A percentile compares a stretch with the other conserved stretches of the same genome.
Conservation (phyloP, 2,113 vertebrate genomes). For the Stigmatopora argus region DNA sequence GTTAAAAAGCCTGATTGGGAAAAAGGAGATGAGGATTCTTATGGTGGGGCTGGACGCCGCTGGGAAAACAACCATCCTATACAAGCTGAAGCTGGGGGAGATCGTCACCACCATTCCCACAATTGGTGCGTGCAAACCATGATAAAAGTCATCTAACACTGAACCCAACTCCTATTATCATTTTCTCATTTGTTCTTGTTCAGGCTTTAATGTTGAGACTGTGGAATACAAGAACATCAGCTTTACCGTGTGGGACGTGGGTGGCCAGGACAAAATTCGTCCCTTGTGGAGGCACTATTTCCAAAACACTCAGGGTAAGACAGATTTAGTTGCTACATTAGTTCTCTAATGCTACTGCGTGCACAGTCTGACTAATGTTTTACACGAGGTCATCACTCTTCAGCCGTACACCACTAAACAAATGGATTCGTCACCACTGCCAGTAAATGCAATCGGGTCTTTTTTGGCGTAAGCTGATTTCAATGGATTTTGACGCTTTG, state of each 20-base stretch:
- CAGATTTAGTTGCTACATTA: background rate
- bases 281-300: conserved; percentile 97
- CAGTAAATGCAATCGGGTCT: background rate
- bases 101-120: conserved; percentile 92
- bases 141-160: background rate
- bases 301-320: conserved; percentile 93
- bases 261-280: conserved; percentile 97
- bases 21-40: conserved; percentile 92
- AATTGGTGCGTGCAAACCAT: conserved; percentile 67
- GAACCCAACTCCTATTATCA: background rate
- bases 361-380: conserved; percentile 40
- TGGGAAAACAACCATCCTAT: conserved; percentile 90
- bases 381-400: conserved; percentile 27
- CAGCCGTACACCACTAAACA: background rate
- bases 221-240: conserved; percentile 99
- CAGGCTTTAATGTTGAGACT: conserved; percentile 95
- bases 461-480: background rate
- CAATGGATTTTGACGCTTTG: too few species aligned
- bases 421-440: background rate
- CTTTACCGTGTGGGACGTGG: conserved; percentile 97
- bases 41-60: conserved; percentile 91
- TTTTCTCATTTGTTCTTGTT: conserved; percentile 11
- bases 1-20: conserved; percentile 89
- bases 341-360: conserved; percentile 18
- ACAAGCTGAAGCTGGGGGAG: conserved; percentile 89